Conservation (phyloP, 2,888 invertebrate genomes). For the Eristalinus aeneus region DNA sequence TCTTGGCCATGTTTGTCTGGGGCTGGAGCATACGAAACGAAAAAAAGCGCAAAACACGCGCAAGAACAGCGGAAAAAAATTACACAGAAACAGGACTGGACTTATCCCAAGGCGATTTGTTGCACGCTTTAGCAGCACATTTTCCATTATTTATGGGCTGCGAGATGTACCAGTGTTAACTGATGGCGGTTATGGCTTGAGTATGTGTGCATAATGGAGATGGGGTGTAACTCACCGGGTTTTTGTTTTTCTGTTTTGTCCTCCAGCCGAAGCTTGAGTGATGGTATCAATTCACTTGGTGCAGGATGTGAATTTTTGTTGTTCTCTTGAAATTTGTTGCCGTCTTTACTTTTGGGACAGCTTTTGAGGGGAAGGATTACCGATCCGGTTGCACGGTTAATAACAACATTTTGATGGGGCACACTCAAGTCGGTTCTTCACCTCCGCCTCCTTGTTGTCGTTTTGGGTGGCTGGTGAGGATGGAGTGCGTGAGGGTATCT, state of each 20-base stretch:
- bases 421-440: neutral
- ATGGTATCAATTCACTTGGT: slow-evolving; percentile 46
- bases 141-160: slow-evolving; percentile 69
- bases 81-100: slow-evolving; percentile 2
- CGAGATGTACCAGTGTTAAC: slow-evolving; percentile 54
- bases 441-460: neutral
- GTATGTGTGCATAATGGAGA: slow-evolving; percentile 19
- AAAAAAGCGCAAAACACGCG: neutral
- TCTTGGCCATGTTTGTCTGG: slow-evolving; percentile 24
- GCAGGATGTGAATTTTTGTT: neutral
- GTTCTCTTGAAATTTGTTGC: neutral
- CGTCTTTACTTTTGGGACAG: neutral
- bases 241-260: slow-evolving; percentile 1
- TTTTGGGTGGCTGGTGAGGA: neutral
- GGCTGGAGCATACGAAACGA: neutral
- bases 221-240: slow-evolving; percentile 37
- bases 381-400: neutral
- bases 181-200: slow-evolving; percentile 33
- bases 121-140: slow-evolving; percentile 67
- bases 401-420: neutral
- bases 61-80: neutral
- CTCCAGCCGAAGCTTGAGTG: neutral
- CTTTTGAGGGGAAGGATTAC: neutral
- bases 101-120: slow-evolving; percentile 60
- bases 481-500: neutral